These are phyloP conservation scores for Dryobota labecula DNA, from an alignment of 2,888 invertebrate genomes.

Conservation along the genomic window DNA sequence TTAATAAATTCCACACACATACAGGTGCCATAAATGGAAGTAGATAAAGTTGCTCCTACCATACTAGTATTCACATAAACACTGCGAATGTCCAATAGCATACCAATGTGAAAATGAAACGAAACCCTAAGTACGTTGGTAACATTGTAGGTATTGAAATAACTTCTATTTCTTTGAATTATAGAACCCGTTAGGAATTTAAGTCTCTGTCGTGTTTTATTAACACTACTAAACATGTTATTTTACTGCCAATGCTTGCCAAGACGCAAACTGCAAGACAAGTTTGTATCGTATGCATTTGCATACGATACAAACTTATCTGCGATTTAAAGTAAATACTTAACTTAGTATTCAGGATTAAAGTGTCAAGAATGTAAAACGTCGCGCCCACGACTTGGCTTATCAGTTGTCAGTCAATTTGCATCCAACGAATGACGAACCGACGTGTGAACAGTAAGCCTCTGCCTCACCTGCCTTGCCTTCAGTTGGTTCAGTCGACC, in stretches of 20 bases:
- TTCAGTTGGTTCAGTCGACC: conserved; percentile 60
- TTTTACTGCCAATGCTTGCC: conserved; percentile 34
- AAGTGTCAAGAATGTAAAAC: conserved; percentile 49
- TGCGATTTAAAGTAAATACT: conserved; percentile 32
- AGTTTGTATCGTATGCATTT: conserved; percentile 28
- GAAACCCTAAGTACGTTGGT: conserved; percentile 13
- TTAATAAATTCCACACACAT: conserved; percentile 42
- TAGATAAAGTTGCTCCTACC: conserved; percentile 27
- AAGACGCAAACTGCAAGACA: conserved; percentile 18
- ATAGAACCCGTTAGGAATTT: conserved; percentile 48
- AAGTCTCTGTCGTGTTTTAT: conserved; percentile 9
- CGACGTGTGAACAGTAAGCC: conserved; percentile 31
- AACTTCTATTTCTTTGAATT: conserved; percentile 36
- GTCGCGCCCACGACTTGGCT: conserved; percentile 40
- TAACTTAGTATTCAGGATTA: conserved; percentile 47
- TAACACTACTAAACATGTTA: conserved; percentile 27
- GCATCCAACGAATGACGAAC: conserved; percentile 58
- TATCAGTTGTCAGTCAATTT: conserved; percentile 67
- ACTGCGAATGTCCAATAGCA: conserved; percentile 21
- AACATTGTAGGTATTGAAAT: conserved; percentile 22
- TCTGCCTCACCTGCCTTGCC: conserved; percentile 26
- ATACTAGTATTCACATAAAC: conserved; percentile 30
- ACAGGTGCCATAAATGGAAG: conserved; percentile 9
- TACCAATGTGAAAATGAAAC: conserved; percentile 30
- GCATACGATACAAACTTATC: too few relatives aligned